Percentiles rank a stretch among this genome's conserved stretches.
Conservation (phyloP, 2,113 vertebrate species). For the Isurus oxyrinchus region DNA sequence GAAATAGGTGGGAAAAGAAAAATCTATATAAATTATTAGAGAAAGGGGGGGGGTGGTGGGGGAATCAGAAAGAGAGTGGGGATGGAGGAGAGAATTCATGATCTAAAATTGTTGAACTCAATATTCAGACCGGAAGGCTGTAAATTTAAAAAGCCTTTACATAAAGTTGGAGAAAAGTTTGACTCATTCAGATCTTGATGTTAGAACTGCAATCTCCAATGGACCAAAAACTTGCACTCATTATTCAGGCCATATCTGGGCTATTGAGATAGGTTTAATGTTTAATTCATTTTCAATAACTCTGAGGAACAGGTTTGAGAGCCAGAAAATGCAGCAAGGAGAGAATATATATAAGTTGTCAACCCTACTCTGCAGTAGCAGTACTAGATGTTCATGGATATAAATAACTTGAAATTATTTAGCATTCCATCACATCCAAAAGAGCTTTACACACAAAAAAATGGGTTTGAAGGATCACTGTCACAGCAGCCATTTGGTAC, state of each 20-base stretch:
- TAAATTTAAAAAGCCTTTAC: too few species aligned
- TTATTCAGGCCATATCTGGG: neutral
- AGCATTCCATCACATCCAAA: neutral
- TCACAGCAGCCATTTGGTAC: neutral
- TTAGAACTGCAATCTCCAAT: neutral
- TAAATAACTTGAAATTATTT: neutral
- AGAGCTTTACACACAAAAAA: neutral
- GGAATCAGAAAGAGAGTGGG: too few species aligned
- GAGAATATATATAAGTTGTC: too few species aligned
- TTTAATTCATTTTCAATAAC: neutral
- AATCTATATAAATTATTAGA: too few species aligned
- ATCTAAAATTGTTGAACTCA: too few species aligned
- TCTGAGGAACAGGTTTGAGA: neutral
- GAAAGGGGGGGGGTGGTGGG: too few species aligned
- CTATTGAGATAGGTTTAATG: neutral
- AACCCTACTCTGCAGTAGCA: neutral
- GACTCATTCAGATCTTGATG: neutral
- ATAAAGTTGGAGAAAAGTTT: neutral
- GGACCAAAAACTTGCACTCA: neutral
- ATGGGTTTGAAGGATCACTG: neutral
- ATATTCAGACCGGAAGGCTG: too few species aligned
- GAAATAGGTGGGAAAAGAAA: too few species aligned
- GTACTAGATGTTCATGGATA: neutral
- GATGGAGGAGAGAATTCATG: too few species aligned
- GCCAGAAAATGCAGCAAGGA: neutral